These are phyloP conservation scores for Drosophila atroscutellata DNA, from an alignment of 2,888 invertebrate genomes.

Conservation along the genomic window DNA sequence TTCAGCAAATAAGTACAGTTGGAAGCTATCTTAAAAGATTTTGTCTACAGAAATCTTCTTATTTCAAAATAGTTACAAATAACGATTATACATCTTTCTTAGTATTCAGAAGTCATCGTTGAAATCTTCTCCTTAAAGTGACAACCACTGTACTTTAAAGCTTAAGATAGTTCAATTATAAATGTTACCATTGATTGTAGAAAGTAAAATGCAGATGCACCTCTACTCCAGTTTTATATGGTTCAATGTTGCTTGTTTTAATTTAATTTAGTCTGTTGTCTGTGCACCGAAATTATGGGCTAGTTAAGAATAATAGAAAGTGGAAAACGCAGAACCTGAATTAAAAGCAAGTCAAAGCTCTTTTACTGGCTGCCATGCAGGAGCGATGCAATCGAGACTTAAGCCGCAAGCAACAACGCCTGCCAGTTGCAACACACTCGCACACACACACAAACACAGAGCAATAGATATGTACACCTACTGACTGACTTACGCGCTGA, in stretches of 20 bases:
- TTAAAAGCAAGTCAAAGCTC: background rate
- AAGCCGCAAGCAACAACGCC: background rate
- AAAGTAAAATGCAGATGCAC: background rate
- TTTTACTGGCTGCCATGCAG: background rate
- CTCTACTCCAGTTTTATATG: background rate
- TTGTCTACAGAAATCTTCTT: background rate
- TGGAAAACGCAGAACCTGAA: background rate
- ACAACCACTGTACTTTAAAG: background rate
- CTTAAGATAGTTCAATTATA: background rate
- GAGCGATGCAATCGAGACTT: background rate
- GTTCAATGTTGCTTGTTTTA: background rate
- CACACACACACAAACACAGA: background rate
- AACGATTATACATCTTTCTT: too few relatives aligned
- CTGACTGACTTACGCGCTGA: slow-evolving; percentile 38
- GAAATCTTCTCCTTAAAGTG: background rate
- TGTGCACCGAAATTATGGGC: background rate
- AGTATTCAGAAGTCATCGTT: background rate
- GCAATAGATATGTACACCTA: background rate
- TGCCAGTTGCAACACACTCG: background rate
- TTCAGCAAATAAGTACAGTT: background rate
- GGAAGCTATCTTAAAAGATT: background rate
- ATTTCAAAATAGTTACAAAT: background rate
- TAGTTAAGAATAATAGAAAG: background rate
- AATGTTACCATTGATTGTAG: background rate
- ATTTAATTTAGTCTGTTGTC: background rate